Conservation (phyloP, 2,797 vertebrate genomes). For the Anas bahamensis region DNA sequence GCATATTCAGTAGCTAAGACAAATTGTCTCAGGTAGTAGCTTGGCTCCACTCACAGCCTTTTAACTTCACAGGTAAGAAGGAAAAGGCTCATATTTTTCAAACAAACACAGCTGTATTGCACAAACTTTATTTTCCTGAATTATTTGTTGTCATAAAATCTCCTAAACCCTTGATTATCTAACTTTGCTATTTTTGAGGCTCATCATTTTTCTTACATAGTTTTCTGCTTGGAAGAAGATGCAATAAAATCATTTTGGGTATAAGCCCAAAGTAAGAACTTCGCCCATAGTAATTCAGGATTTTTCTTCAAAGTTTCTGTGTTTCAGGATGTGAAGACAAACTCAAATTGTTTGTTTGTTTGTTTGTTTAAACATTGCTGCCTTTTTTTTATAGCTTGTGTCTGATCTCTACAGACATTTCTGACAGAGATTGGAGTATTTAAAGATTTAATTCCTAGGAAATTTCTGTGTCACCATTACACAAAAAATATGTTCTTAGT, state of each 20-base stretch:
- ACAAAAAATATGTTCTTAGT: not conserved
- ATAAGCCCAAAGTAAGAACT: not conserved
- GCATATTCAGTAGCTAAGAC: not conserved
- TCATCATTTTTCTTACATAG: not conserved
- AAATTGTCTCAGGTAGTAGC: not conserved
- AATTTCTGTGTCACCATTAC: not conserved
- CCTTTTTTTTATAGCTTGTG: not conserved
- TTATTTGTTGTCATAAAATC: not conserved
- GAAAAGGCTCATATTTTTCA: not conserved
- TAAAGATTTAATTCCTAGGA: not conserved
- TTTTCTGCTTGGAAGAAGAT: not conserved
- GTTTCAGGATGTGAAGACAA: not conserved
- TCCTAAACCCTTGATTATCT: not conserved
- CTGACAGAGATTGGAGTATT: not conserved
- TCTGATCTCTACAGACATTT: not conserved
- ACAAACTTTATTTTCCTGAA: not conserved
- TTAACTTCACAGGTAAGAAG: not conserved
- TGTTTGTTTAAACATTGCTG: not conserved
- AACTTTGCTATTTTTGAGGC: not conserved
- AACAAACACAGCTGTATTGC: constrained; percentile 10
- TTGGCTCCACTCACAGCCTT: not conserved
- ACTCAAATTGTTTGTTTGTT: not conserved
- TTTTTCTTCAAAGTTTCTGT: not conserved
- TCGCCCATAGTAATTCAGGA: not conserved
- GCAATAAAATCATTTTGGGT: not conserved